phyloP scores from a whole-genome alignment of 2,888 invertebrate species.

The Pollenia labialis region DNA sequence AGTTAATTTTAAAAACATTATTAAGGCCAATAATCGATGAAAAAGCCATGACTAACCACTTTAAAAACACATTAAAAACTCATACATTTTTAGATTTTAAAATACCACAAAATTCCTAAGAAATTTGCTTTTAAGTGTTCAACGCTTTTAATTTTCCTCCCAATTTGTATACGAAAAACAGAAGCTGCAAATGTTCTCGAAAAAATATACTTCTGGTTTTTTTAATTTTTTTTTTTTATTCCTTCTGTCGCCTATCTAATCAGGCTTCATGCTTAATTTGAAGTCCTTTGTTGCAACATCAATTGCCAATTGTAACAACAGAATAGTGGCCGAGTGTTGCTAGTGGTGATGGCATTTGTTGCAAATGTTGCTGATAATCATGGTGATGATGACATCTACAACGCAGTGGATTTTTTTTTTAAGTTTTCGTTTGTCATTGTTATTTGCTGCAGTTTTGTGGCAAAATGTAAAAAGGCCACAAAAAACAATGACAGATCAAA shows the following conservation, averaged over 20 bases:
- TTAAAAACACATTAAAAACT: too few relatives aligned
- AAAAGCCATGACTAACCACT: too few relatives aligned
- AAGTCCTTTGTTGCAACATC: constrained; percentile 37
- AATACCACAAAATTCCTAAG: too few relatives aligned
- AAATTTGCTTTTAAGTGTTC: too few relatives aligned
- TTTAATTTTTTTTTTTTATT: background rate
- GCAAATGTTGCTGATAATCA: constrained; percentile 11
- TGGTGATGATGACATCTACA: background rate
- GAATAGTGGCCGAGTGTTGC: constrained; percentile 26
- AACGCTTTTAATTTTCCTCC: too few relatives aligned
- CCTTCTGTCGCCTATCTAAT: constrained; percentile 20
- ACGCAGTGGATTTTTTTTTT: too few relatives aligned
- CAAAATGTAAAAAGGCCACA: background rate
- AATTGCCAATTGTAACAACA: constrained; percentile 42
- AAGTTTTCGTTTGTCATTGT: background rate
- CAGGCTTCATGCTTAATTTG: constrained; percentile 43
- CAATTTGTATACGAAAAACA: background rate
- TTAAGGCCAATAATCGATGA: too few relatives aligned
- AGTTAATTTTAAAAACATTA: too few relatives aligned
- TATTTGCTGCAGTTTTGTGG: constrained; percentile 27
- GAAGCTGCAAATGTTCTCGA: too few relatives aligned
- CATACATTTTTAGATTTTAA: too few relatives aligned
- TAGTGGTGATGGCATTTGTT: constrained; percentile 2
- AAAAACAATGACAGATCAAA: constrained; percentile 30
- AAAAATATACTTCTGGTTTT: background rate